Evolutionary conservation across 2,113 vertebrate genomes (phyloP).

Genomic region (Nanorana parkeri): DNA sequence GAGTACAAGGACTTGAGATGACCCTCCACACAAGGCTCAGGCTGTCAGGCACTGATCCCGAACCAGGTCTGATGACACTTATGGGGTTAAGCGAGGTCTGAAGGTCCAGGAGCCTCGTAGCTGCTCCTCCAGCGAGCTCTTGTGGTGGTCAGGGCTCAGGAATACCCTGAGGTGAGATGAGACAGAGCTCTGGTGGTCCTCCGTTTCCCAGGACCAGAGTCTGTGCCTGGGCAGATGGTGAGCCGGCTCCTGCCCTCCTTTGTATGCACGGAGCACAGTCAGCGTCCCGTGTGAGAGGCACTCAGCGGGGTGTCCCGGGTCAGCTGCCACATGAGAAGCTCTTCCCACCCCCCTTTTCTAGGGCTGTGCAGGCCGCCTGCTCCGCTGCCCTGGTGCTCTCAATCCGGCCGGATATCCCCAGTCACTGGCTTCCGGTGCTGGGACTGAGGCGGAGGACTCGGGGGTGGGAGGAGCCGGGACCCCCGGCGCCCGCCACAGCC

Average conservation of each 20-base stretch:
- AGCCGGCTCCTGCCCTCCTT: neutral
- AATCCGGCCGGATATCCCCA: constrained; percentile 26
- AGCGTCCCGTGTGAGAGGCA: neutral
- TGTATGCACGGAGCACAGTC: neutral
- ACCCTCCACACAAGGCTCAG: too few relatives aligned
- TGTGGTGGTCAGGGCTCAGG: neutral
- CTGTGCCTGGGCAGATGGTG: neutral
- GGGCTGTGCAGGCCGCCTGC: neutral
- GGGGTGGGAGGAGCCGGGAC: neutral
- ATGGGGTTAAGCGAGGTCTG: neutral
- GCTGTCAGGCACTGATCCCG: too few relatives aligned
- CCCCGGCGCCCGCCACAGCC: constrained; percentile 8
- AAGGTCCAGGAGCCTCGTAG: neutral
- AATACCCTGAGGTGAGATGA: neutral
- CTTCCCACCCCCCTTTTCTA: neutral
- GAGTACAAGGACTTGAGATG: too few relatives aligned
- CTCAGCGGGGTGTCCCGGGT: neutral
- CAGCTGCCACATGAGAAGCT: constrained; percentile 18
- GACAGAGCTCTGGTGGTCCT: neutral
- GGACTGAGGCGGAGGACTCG: neutral
- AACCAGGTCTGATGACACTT: too few relatives aligned
- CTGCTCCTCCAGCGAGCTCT: neutral
- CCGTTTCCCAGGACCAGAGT: neutral
- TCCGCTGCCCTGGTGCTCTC: neutral
- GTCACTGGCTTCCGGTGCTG: constrained; percentile 21